A percentile compares a stretch with the other conserved stretches of the same genome.
These are phyloP conservation scores for Herminia tarsipennalis DNA, from an alignment of 2,888 invertebrate genomes.

Conservation along the genomic window DNA sequence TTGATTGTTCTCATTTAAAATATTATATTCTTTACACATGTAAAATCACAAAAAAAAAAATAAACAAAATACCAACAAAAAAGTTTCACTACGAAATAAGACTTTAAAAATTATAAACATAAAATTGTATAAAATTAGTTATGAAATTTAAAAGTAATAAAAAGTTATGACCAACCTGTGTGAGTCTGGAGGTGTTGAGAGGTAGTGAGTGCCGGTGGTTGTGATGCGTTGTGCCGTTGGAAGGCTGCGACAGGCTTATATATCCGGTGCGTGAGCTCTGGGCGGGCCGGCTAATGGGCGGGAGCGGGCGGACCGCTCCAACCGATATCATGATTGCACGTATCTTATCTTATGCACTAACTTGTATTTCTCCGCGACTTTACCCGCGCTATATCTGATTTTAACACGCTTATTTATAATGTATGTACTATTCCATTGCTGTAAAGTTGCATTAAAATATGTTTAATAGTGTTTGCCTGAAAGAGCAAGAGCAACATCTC, in stretches of 20 bases:
- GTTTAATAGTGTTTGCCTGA: not conserved
- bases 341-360: slow-evolving; percentile 11
- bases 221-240: slow-evolving; percentile 64
- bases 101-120: too few relatives aligned
- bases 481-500: too few relatives aligned
- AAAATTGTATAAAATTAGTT: not conserved
- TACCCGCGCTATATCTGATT: too few relatives aligned
- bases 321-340: slow-evolving; percentile 22
- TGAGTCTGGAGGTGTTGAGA: slow-evolving; percentile 46
- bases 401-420: not conserved
- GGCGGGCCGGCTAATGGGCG: slow-evolving; percentile 39
- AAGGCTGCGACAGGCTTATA: slow-evolving; percentile 61
- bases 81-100: too few relatives aligned
- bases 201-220: slow-evolving; percentile 56
- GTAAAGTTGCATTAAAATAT: not conserved
- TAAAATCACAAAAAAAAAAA: too few relatives aligned
- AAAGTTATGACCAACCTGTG: slow-evolving; percentile 53
- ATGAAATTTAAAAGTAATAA: slow-evolving; percentile 12
- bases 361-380: not conserved
- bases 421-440: not conserved
- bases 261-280: slow-evolving; percentile 49
- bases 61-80: too few relatives aligned
- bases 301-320: slow-evolving; percentile 22
- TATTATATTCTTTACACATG: too few relatives aligned
- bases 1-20: too few relatives aligned